These are phyloP conservation scores for Mirza zaza DNA, from an alignment of 2,113 vertebrate genomes.

Conservation along the genomic window DNA sequence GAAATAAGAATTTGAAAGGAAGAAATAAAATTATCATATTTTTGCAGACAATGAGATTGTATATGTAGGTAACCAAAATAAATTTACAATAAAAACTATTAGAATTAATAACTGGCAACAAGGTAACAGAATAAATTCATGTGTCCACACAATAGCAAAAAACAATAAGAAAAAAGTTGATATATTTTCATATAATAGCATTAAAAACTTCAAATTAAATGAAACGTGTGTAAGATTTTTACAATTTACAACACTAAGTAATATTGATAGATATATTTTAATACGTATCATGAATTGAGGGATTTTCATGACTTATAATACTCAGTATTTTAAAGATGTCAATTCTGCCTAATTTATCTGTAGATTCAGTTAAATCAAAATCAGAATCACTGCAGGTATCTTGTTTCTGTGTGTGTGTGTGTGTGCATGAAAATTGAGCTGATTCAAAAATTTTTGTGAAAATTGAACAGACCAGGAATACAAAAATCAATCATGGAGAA, in stretches of 20 bases:
- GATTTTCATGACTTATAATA: not conserved
- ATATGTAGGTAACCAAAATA: not conserved
- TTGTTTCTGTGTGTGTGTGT: not conserved
- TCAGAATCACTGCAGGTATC: not conserved
- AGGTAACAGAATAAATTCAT: not conserved
- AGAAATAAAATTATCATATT: not conserved
- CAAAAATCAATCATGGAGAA: not conserved
- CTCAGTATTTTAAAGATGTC: not conserved
- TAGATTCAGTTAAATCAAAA: not conserved
- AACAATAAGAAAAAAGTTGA: not conserved
- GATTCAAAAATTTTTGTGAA: not conserved
- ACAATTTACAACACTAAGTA: not conserved
- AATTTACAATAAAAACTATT: not conserved
- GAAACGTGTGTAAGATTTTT: not conserved
- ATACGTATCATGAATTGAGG: not conserved
- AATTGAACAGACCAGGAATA: not conserved
- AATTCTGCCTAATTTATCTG: not conserved
- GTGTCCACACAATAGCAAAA: not conserved
- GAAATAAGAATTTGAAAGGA: not conserved
- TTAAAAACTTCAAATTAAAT: not conserved
- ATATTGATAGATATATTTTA: not conserved
- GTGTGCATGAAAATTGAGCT: not conserved
- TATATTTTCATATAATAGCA: not conserved
- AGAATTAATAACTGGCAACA: not conserved
- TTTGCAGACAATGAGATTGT: not conserved